Percentiles rank a stretch among this genome's conserved stretches.
These are phyloP conservation scores for Coccyzus lansbergi DNA, from an alignment of 2,797 vertebrate genomes.

Conservation along the genomic window DNA sequence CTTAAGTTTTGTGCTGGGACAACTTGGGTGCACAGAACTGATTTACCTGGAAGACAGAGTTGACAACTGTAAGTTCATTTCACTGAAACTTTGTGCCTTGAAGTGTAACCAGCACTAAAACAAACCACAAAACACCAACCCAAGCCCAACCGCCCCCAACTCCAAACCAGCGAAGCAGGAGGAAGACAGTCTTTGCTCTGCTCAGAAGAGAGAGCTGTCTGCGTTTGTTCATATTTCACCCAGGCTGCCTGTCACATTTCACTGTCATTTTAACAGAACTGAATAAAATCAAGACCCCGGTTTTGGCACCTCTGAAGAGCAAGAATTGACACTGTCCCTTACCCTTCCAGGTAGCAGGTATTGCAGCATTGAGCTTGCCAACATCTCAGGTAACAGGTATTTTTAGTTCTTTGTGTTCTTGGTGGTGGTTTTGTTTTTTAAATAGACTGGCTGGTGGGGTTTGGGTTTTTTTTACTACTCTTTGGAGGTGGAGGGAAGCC, in stretches of 20 bases:
- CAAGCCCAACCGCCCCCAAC: rapidly evolving
- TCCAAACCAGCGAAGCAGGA: neutral
- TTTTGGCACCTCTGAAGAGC: neutral
- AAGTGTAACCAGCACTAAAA: neutral
- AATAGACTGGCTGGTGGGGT: neutral
- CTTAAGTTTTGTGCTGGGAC: slow-evolving; percentile 90
- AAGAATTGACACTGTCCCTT: neutral
- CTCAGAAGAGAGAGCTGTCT: neutral
- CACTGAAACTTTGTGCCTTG: neutral
- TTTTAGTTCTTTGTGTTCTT: neutral
- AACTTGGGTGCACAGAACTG: slow-evolving; percentile 90
- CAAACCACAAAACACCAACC: neutral
- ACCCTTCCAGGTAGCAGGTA: neutral
- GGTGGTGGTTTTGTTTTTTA: neutral
- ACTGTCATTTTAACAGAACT: neutral
- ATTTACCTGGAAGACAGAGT: slow-evolving; percentile 83
- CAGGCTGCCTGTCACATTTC: neutral
- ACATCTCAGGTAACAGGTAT: neutral
- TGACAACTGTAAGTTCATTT: neutral
- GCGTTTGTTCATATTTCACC: neutral
- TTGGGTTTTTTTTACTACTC: neutral
- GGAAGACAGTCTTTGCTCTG: neutral
- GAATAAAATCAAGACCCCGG: neutral
- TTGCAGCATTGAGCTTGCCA: neutral
- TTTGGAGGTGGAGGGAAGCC: neutral